A percentile compares a stretch with the other conserved stretches of the same genome.
Evolutionary conservation across 2,113 vertebrate species (phyloP).

Genomic region (Cyprinodon brontotheroides): DNA sequence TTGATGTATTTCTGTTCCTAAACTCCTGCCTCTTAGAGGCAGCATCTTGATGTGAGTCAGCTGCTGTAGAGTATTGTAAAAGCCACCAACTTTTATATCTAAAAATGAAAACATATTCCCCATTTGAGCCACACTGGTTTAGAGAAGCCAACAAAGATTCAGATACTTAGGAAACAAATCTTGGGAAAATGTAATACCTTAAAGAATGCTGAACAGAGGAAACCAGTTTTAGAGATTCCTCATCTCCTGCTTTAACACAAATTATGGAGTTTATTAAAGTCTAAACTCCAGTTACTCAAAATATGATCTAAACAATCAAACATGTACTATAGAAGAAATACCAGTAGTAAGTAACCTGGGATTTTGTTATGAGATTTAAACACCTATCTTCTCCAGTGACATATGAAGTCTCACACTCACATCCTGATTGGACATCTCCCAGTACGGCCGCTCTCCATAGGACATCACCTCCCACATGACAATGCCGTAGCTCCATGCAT

Average conservation of each 20-base stretch:
- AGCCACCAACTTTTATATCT: slow-evolving; percentile 29
- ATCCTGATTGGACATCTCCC: slow-evolving; percentile 99
- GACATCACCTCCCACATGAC: slow-evolving; percentile 99
- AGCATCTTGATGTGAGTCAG: slow-evolving; percentile 48
- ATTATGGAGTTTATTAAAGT: not conserved
- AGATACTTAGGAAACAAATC: too few species aligned
- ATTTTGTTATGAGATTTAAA: not conserved
- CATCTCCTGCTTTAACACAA: not conserved
- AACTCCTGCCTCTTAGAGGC: slow-evolving; percentile 22
- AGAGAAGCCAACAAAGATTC: not conserved
- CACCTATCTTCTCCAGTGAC: not conserved
- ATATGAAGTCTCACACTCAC: slow-evolving; percentile 79
- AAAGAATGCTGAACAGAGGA: too few species aligned
- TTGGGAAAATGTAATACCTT: too few species aligned
- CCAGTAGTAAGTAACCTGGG: not conserved
- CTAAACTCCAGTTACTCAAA: not conserved
- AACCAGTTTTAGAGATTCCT: not conserved
- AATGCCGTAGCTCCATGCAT: slow-evolving; percentile 96
- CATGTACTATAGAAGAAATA: not conserved
- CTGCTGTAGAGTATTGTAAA: slow-evolving; percentile 34
- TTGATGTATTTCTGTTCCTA: slow-evolving; percentile 38
- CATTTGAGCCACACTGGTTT: not conserved
- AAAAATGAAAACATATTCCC: slow-evolving; percentile 27
- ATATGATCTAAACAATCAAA: not conserved
- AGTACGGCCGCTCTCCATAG: slow-evolving; percentile 93